These are phyloP conservation scores for Corella eumyota DNA, from an alignment of 23 tunicate genomes.

Conservation along the genomic window DNA sequence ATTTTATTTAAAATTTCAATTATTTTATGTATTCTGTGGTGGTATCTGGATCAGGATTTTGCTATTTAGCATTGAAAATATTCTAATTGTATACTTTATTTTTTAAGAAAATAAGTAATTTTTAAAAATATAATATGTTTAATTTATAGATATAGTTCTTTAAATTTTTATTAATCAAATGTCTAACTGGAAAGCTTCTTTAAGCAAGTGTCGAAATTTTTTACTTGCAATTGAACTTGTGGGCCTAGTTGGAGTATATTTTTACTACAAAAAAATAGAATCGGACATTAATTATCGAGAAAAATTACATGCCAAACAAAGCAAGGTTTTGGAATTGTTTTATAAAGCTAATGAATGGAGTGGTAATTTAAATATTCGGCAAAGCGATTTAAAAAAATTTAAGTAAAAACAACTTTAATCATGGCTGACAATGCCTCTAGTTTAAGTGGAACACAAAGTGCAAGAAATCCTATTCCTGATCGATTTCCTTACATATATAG, in stretches of 20 bases:
- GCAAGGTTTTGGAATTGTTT: slow-evolving; percentile 27
- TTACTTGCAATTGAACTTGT: slow-evolving; percentile 10
- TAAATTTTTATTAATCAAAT: no score
- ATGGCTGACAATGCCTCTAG: slow-evolving; percentile 9
- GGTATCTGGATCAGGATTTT: no score
- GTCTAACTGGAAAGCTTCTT: no score
- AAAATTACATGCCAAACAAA: slow-evolving; percentile 15
- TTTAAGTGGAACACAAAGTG: neutral
- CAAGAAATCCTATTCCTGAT: slow-evolving; percentile 40
- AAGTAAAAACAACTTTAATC: neutral
- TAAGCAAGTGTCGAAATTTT: no score
- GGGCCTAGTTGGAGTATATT: slow-evolving; percentile 17
- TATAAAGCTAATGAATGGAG: slow-evolving; percentile 6
- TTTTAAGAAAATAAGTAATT: no score
- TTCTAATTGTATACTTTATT: no score
- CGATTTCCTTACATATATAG: slow-evolving; percentile 79
- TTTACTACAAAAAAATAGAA: slow-evolving; percentile 39
- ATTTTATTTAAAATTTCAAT: no score
- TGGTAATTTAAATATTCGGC: slow-evolving; percentile 7
- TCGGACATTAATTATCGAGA: slow-evolving; percentile 22
- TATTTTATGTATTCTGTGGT: no score
- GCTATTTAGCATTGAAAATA: no score
- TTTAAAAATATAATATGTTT: no score
- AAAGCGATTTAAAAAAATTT: slow-evolving; percentile 4
- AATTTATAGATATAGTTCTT: no score